Base-by-base conservation (phyloP, 2,113 vertebrate genomes). In the Stictonetta naevosa region DNA sequence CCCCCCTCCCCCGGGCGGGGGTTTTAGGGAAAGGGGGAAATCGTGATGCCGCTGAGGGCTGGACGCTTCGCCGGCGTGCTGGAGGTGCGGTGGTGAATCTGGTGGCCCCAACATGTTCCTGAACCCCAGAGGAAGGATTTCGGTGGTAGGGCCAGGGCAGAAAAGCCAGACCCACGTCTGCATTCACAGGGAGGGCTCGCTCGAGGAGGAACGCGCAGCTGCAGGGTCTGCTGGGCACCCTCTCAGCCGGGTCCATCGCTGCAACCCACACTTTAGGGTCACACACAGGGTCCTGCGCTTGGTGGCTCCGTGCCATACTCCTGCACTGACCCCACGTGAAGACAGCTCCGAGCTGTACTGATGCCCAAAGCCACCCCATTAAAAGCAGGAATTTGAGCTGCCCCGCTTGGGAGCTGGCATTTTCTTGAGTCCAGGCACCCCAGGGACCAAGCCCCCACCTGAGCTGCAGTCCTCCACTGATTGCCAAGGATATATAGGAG, bases 311-410 rank as follows among this genome's bases (percentile, higher is more conserved):
- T 38, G 40, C 28, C 0, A 0, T 36, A 48, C 6, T 75, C 10
- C 64, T 66, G 46, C 15, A 18, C 0, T 7, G 1, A 42, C 2
- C 8, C 15, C 17, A 8, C 3, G 13, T 25, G 64, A 63, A 34
- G 46, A 20, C 0, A 0, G 0, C 7, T 60, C 53, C 48, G 48
- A 64, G 71, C 9, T 34, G 3, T 8, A 3, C 0, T 7, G 3
- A 15, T n/a, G 26, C 50, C 53, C 75, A 73, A 29, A 48, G 10
- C 17, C 31, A 10, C 16, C 25, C 25, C 46, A 20, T 6, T 18
- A 34, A 84, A 23, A 36, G 21, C 28, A 82, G 23, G 38, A 84
- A 42, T 3, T 58, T 48, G 62, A 86, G 72, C 63, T 88, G 29
- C 38, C 72, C 48, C 23, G 10, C 6, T 0, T 11, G 16, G 56